Base-by-base conservation (phyloP, 2,113 vertebrate genomes). In the Copsychus sechellarum region DNA sequence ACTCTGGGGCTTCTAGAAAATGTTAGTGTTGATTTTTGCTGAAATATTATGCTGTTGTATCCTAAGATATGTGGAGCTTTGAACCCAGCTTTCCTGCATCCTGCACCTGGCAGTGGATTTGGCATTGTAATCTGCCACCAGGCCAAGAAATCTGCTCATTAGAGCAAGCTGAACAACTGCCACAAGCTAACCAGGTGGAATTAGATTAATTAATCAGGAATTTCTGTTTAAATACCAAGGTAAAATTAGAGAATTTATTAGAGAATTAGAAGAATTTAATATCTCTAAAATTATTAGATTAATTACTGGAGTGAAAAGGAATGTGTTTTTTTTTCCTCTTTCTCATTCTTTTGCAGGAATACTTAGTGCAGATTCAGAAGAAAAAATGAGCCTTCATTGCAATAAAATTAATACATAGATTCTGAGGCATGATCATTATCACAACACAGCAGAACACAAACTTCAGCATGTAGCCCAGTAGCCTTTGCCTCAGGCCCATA, bases 1-100 rank as follows among this genome's bases (percentile, higher is more conserved):
- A 45, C 34, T 86, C 50, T 15, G 31, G 12, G 33, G 8, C 14
- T 74, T 83, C 47, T 57, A 62, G 31, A 82, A 94, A 78, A 31
- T 57, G 12, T 28, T 53, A 47, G 48, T 73, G 43, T 85, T 94
- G 38, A 43, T 66, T 93, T 95, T 94, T 93, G 8, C 20, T 82
- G 83, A 82, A 95, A 96, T 91, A 42, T 60, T 95, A 93, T 93
- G 67, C 53, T 82, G 15, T 47, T 96, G 47, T 91, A 71, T 81
- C 73, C 62, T 83, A 67, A 96, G 81, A 82, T 0, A 0, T 18
- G 31, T 19, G 23, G 28, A 61, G 72, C 57, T 94, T 85, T 95
- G 64, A 93, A 95, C 28, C 9, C 50, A 91, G 53, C 24, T 81
- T 93, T 96, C 56, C 70, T 79, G 33, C 64, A 66, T 71, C 60